Evolutionary conservation across 2,888 invertebrate genomes (phyloP), one percentile per base, ranked within the genome.

Genomic region (Cryptocephalus moraei): DNA sequence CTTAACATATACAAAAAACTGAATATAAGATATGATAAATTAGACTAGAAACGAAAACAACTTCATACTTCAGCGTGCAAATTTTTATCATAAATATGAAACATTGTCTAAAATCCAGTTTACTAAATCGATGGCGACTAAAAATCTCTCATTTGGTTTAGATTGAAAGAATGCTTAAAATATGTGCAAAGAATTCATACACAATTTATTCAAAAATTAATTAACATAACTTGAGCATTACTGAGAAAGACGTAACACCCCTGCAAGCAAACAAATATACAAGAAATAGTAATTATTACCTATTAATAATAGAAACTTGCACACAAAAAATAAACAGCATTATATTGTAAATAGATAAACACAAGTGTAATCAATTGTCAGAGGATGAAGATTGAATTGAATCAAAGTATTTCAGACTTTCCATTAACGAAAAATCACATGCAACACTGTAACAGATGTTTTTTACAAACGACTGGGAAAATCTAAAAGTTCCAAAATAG

Each of bases 281-380:
- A 56, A 59, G 56, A 52, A 56, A 58, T 57, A 56, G 56, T 54
- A 54, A 50, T 55, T 53, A 56, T 57, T 54, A 55, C 40, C 49
- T 52, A 55, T 56, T 51, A 60, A 60, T 62, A 61, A 59, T 62
- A 64, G 58, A 62, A 64, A 64, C 62, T 64, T 65, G 62, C 66
- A 66, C 66, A 67, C 66, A 66, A 63, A 62, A 55, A 62, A 61
- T 61, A 64, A 63, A 63, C 62, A 63, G 59, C 60, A 57, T 60
- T 57, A 55, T 22, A 22, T 22, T 22, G 22, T 22, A 22, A 22
- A 22, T 22, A 6, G 22, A 22, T 22, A 22, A 22, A 22, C 22
- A 22, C 22, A 22, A 22, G 6, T 2, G 22, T 22, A 22, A 22
- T 22, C 22, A 22, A 22, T 22, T 22, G 22, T 22, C 22, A 22